phyloP scores from a whole-genome alignment of 2,888 invertebrate species.

The Doris montereyensis region DNA sequence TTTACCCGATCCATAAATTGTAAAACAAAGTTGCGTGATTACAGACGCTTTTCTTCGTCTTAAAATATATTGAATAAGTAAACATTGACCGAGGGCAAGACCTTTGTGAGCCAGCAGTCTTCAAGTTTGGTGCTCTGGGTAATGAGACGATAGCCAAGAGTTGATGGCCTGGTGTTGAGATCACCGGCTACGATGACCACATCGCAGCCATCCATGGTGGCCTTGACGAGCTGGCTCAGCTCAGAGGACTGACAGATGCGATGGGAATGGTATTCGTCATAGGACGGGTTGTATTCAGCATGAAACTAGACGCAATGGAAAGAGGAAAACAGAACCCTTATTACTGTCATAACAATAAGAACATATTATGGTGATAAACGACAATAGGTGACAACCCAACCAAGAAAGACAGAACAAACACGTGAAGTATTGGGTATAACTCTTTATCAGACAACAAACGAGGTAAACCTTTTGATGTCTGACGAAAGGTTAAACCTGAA shows the following conservation, averaged over 20 bases:
- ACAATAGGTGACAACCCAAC: too few relatives aligned
- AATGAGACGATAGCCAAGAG: conserved; percentile 74
- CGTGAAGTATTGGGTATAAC: too few relatives aligned
- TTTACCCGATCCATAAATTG: neutral
- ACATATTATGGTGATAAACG: too few relatives aligned
- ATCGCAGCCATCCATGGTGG: conserved; percentile 83
- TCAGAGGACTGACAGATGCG: conserved; percentile 94
- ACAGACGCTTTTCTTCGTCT: neutral
- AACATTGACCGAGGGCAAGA: conserved; percentile 34
- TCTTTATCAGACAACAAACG: too few relatives aligned
- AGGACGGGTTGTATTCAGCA: conserved; percentile 89
- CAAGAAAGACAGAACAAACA: too few relatives aligned
- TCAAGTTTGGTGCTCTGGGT: conserved; percentile 74
- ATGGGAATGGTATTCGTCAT: conserved; percentile 91
- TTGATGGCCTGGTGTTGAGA: conserved; percentile 91
- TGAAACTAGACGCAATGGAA: conserved; percentile 80
- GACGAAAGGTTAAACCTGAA: too few relatives aligned
- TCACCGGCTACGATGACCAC: conserved; percentile 93
- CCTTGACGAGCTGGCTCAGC: conserved; percentile 88
- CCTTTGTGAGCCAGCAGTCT: conserved; percentile 70
- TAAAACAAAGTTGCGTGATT: too few relatives aligned
- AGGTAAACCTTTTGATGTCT: too few relatives aligned
- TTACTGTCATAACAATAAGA: too few relatives aligned
- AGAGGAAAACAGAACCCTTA: too few relatives aligned
- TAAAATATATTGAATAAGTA: neutral